Conservation (phyloP, 1,140 invertebrate genomes). For the Archivesica marissinica region DNA sequence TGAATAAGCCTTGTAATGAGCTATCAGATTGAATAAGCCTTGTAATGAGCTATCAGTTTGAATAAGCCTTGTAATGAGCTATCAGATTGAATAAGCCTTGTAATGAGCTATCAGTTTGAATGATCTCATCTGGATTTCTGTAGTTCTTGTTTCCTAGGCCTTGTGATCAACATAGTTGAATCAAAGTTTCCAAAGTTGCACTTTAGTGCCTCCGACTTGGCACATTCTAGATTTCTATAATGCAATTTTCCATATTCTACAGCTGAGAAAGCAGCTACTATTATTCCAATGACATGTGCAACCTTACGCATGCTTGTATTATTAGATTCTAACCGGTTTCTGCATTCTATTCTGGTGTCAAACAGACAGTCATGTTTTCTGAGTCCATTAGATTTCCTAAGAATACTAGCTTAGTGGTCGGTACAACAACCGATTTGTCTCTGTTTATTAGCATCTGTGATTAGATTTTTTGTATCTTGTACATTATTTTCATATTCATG, state of each 20-base stretch:
- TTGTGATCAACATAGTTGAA: background rate
- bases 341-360: conserved; percentile 45
- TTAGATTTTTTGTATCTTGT: conserved; percentile 27
- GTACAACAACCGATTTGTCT: conserved; percentile 58
- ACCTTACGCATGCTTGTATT: conserved; percentile 18
- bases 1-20: too few species aligned
- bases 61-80: too few species aligned
- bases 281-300: background rate
- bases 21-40: too few species aligned
- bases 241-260: background rate
- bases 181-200: background rate
- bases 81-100: too few species aligned
- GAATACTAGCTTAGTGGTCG: conserved; percentile 40
- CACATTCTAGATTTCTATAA: conserved; percentile 15
- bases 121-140: too few species aligned
- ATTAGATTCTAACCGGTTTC: background rate
- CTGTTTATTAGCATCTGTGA: conserved; percentile 9
- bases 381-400: conserved; percentile 65
- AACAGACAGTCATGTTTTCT: conserved; percentile 32
- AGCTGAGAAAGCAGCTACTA: conserved; percentile 32
- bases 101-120: too few species aligned
- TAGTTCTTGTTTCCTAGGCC: conserved; percentile 2
- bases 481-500: conserved; percentile 56
- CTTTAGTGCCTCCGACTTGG: background rate
- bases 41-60: too few species aligned